These are phyloP conservation scores for Drosophila persimilis DNA, from an alignment of 1,140 invertebrate genomes.

Conservation along the genomic window DNA sequence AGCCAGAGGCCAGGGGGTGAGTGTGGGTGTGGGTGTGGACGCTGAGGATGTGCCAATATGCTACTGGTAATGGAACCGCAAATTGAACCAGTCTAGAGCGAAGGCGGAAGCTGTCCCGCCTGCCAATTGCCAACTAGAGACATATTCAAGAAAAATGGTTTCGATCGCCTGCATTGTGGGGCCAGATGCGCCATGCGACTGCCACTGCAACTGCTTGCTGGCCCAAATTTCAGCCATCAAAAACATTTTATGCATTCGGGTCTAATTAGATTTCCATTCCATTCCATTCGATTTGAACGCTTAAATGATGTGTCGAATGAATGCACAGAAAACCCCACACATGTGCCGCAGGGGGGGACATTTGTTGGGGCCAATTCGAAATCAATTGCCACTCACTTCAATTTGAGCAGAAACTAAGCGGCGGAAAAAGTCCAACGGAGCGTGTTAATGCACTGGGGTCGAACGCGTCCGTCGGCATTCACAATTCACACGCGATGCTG, in stretches of 20 bases:
- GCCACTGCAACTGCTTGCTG: conserved; percentile 2
- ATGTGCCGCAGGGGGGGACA: conserved; percentile 31
- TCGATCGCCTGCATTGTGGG: too few species aligned
- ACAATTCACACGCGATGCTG: conserved; percentile 22
- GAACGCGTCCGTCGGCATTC: conserved; percentile 27
- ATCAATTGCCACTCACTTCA: conserved; percentile 62
- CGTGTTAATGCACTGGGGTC: conserved; percentile 59
- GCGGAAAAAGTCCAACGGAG: conserved; percentile 50
- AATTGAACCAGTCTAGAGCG: conserved; percentile 59
- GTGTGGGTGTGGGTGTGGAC: neutral
- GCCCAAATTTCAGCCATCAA: conserved; percentile 11
- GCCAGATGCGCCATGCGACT: too few species aligned
- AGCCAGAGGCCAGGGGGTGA: neutral
- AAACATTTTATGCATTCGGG: conserved; percentile 59
- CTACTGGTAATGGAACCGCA: conserved; percentile 71
- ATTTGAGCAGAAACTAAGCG: conserved; percentile 60
- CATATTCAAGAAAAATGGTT: neutral
- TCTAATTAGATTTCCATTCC: conserved; percentile 54
- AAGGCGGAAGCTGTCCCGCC: conserved; percentile 27
- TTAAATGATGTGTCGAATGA: conserved; percentile 11
- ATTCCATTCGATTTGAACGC: conserved; percentile 34
- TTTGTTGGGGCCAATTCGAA: conserved; percentile 10
- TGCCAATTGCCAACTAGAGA: conserved; percentile 40
- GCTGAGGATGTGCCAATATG: conserved; percentile 68
- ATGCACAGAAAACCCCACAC: conserved; percentile 13